Percentiles rank a stretch among this genome's conserved stretches.
Conservation (phyloP, 2,797 vertebrate genomes). For the Gambelia wislizenii region DNA sequence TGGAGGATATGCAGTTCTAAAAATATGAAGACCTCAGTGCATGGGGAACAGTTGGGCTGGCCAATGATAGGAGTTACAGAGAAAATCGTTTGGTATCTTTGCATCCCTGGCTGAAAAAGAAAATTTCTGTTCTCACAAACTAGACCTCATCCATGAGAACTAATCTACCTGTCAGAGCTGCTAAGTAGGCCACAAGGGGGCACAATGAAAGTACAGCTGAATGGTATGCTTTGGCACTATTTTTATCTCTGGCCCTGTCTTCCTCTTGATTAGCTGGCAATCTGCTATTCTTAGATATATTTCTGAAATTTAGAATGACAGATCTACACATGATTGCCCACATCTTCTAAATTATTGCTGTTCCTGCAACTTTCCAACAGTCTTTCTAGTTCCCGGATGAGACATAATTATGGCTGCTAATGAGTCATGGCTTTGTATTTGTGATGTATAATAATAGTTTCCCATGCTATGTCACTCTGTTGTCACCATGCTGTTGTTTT, state of each 20-base stretch:
- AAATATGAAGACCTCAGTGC: neutral
- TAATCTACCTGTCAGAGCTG: neutral
- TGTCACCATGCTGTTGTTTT: neutral
- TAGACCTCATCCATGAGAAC: neutral
- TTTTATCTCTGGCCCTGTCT: neutral
- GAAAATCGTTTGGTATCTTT: neutral
- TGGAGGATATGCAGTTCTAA: neutral
- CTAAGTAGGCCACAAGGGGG: neutral
- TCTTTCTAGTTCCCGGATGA: neutral
- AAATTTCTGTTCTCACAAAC: neutral
- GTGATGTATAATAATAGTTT: neutral
- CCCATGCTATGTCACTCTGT: neutral
- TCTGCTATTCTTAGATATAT: neutral
- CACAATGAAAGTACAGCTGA: neutral
- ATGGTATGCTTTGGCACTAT: neutral
- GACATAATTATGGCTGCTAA: neutral
- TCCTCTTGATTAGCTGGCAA: neutral
- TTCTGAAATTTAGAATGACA: neutral
- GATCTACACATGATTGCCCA: neutral
- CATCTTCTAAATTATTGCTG: neutral
- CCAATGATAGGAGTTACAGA: neutral
- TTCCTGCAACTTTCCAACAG: neutral
- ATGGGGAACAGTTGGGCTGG: neutral
- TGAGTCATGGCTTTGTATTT: neutral
- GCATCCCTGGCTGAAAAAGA: neutral